A percentile compares a stretch with the other conserved stretches of the same genome.
These are phyloP conservation scores for Anas bernieri DNA, from an alignment of 2,797 vertebrate genomes.

Conservation along the genomic window DNA sequence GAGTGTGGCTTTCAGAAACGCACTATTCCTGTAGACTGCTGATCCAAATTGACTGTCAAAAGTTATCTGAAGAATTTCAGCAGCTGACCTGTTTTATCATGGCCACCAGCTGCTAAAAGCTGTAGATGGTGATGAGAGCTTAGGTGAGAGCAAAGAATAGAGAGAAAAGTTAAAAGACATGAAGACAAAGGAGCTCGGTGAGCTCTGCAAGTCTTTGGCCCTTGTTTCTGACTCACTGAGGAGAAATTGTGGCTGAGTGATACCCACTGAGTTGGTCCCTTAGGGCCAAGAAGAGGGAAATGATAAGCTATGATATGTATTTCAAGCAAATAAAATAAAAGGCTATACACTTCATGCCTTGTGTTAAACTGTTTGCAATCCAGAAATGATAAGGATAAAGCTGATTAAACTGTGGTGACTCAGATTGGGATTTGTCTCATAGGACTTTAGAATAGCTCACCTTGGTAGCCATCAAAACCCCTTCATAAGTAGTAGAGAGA, in stretches of 20 bases:
- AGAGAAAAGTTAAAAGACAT: background rate
- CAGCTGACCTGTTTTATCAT: constrained; percentile 61
- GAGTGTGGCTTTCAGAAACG: constrained; percentile 41
- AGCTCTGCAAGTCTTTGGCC: background rate
- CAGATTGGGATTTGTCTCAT: background rate
- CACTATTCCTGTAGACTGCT: background rate
- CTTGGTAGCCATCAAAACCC: background rate
- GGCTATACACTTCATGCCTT: background rate
- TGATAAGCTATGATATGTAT: background rate
- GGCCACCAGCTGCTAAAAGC: constrained; percentile 43
- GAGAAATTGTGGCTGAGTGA: background rate
- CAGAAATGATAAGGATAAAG: background rate
- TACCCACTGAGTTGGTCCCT: background rate
- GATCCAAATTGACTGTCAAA: constrained; percentile 50
- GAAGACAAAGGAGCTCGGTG: background rate
- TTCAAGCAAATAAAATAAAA: background rate
- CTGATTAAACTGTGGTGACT: background rate
- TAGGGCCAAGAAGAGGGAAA: background rate
- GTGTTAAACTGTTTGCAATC: background rate
- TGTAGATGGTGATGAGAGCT: constrained; percentile 44
- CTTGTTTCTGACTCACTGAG: background rate
- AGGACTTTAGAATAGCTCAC: background rate
- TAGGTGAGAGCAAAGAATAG: constrained; percentile 31
- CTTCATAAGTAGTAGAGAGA: background rate
- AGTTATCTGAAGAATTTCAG: constrained; percentile 66